phyloP scores from a whole-genome alignment of 2,888 invertebrate species.

The Dascillus cervinus region DNA sequence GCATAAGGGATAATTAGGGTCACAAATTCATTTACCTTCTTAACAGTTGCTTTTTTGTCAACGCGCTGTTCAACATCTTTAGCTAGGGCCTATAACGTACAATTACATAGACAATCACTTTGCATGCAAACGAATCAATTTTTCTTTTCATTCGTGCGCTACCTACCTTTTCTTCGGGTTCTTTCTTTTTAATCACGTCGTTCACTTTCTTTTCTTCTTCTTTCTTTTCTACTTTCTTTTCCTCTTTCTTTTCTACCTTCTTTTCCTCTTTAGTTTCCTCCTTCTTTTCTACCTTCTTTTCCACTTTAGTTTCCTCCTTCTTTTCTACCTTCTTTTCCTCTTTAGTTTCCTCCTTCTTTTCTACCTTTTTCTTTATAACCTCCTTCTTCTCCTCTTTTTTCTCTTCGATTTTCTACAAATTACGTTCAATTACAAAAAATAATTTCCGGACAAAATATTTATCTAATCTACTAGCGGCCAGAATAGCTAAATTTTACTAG shows the following conservation, averaged over 20 bases:
- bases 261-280: slow-evolving; percentile 27
- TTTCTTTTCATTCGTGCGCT: slow-evolving; percentile 1
- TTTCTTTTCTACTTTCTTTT: slow-evolving; percentile 22
- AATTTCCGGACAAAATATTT: no score
- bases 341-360: slow-evolving; percentile 30
- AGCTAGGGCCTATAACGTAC: slow-evolving; percentile 42
- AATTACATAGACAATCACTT: slow-evolving; percentile 10
- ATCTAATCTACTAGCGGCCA: no score
- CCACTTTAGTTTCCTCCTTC: slow-evolving; percentile 29
- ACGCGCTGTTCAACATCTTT: slow-evolving; percentile 50
- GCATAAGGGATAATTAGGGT: slow-evolving; percentile 3
- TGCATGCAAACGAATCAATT: slow-evolving; percentile 19
- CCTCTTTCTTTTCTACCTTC: slow-evolving; percentile 11
- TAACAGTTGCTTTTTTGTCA: slow-evolving; percentile 37
- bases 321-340: slow-evolving; percentile 32
- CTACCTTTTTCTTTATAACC: slow-evolving; percentile 31
- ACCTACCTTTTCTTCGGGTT: slow-evolving; percentile 7
- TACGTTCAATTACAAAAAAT: no score
- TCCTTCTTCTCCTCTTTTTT: slow-evolving; percentile 27
- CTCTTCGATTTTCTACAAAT: slow-evolving; percentile 7
- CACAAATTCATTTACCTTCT: slow-evolving; percentile 30
- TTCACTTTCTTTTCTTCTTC: slow-evolving; percentile 40
- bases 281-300: slow-evolving; percentile 37
- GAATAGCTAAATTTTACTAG: no score
- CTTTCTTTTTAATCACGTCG: slow-evolving; percentile 41